A percentile compares a stretch with the other conserved stretches of the same genome.
Evolutionary conservation across 2,113 vertebrate species (phyloP).

Genomic region (Hirundichthys speculiger): DNA sequence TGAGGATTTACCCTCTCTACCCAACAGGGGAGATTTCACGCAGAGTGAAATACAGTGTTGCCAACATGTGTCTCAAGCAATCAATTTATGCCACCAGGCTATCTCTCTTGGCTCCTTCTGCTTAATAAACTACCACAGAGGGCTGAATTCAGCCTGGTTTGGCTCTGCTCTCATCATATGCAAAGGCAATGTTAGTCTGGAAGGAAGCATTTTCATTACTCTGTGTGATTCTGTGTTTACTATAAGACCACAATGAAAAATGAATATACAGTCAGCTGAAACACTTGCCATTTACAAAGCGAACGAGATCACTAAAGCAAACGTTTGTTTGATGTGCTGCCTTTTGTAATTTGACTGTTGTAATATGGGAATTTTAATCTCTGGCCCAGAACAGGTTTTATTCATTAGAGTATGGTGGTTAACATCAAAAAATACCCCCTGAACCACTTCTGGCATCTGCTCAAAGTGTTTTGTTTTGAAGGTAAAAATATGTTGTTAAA

Average conservation of each 20-base stretch:
- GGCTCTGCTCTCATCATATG: conserved; percentile 35
- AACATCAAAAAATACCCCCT: conserved; percentile 22
- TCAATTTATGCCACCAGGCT: conserved; percentile 63
- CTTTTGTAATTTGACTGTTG: conserved; percentile 35
- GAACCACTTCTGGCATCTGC: conserved; percentile 25
- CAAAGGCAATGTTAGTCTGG: conserved; percentile 20
- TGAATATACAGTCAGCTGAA: conserved; percentile 12
- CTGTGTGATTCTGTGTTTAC: conserved; percentile 19
- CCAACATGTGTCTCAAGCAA: conserved; percentile 69
- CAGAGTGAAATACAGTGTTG: conserved; percentile 65
- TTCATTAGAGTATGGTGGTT: conserved; percentile 5
- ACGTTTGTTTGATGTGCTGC: conserved; percentile 33
- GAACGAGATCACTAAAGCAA: conserved; percentile 10
- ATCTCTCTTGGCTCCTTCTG: conserved; percentile 50
- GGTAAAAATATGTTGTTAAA: conserved; percentile 29
- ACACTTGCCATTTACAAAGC: conserved; percentile 6
- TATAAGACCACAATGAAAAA: conserved; percentile 26
- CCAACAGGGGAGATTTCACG: conserved; percentile 65
- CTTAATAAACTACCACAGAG: conserved; percentile 37
- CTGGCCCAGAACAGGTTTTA: conserved; percentile 25
- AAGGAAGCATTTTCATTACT: conserved; percentile 27
- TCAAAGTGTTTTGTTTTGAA: conserved; percentile 52
- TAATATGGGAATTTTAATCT: conserved; percentile 28
- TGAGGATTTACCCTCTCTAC: conserved; percentile 30
- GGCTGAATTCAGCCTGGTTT: conserved; percentile 27